Base-by-base conservation (phyloP, 1,140 invertebrate species). In the Mercenaria mercenaria region DNA sequence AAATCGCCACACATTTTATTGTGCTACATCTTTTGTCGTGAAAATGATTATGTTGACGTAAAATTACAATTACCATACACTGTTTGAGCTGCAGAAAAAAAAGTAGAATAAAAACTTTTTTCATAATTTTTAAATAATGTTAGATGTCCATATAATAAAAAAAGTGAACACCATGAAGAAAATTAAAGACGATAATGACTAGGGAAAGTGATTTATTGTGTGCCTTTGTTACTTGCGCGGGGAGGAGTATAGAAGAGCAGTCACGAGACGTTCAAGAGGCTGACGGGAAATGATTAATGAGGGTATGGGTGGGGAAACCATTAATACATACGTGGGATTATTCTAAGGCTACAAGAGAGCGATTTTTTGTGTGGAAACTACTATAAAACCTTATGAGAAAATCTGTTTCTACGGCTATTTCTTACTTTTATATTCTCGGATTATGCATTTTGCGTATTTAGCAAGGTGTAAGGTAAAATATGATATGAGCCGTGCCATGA, bases 241-340 rank as follows among this genome's bases (percentile, higher is more conserved):
- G 61, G 61, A 67, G 39, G 43, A 72, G 82, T 50, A 41, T 41
- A 64, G 56, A 67, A 67, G 43, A 69, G 82, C 67, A 13, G 61
- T 69, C 29, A 11, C 2, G 47, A 39, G 64, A 32, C 29, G 61
- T 32, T n/a, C 8, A 34, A n/a, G 64, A 69, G 61, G 39, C 41
- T 43, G 56, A 52, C 82, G 39, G 56, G 56, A 72, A 23, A 72
- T 84, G 82, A 84, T 84, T 84, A 84, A 84, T 84, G 82, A 72
- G 41, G 26, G 43, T 20, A 84, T 34, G 82, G 82, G 82, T 84
- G 82, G 82, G 82, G 82, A 67, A 84, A 67, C 37, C 56, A 84
- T 84, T 67, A 72, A 32, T 84, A 72, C 43, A 84, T 84, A 72
- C 82, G 64, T 72, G 64, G 64, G 39, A 84, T 84, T 84, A 84